Conservation (phyloP, 2,888 invertebrate species). For the Emmelina monodactyla region DNA sequence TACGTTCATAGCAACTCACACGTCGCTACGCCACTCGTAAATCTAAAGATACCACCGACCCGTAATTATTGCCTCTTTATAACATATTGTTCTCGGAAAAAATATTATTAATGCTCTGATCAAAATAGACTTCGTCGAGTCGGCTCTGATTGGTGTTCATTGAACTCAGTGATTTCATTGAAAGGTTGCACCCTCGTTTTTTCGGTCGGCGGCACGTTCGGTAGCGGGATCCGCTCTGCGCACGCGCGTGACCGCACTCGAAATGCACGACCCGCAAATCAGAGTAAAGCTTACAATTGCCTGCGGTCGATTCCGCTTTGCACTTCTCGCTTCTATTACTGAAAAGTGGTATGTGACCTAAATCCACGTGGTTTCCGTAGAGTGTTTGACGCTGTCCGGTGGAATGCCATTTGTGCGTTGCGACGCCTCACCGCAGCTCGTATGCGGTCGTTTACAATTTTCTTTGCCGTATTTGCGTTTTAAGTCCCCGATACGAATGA, state of each 20-base stretch:
- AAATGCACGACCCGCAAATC: conserved; percentile 53
- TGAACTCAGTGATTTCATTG: neutral
- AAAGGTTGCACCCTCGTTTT: conserved; percentile 19
- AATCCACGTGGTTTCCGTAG: conserved; percentile 34
- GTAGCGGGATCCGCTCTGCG: conserved; percentile 45
- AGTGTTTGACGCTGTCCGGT: conserved; percentile 42
- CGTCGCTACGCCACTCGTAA: conserved; percentile 2
- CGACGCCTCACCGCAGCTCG: conserved; percentile 44
- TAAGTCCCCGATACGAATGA: conserved; percentile 28
- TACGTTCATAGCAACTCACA: conserved; percentile 5
- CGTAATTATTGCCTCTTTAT: neutral
- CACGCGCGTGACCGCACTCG: conserved; percentile 46
- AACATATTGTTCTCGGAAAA: neutral
- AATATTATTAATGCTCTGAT: neutral
- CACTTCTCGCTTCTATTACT: conserved; percentile 42
- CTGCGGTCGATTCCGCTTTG: conserved; percentile 45
- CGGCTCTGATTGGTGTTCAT: neutral
- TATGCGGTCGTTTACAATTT: conserved; percentile 32
- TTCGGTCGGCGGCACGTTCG: conserved; percentile 16
- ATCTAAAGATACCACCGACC: neutral
- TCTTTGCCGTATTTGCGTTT: conserved; percentile 36
- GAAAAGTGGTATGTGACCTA: conserved; percentile 51
- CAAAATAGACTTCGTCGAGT: neutral
- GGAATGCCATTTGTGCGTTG: conserved; percentile 45
- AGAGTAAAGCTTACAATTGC: conserved; percentile 44